Evolutionary conservation across 1,140 invertebrate species (phyloP), one percentile per base, ranked within the genome.

Genomic region (Anastrepha obliqua): DNA sequence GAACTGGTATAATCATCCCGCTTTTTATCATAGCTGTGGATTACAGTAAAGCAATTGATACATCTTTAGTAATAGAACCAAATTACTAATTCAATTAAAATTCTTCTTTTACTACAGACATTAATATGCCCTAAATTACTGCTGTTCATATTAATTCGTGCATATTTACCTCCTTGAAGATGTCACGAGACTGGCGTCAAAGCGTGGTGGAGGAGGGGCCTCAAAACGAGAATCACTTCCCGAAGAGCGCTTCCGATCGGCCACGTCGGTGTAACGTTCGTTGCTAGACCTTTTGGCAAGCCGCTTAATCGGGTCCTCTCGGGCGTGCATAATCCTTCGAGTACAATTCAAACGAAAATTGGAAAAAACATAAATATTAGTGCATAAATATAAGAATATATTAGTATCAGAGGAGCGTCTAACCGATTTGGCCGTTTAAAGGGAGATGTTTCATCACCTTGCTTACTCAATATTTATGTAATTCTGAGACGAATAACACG

Each of bases 301-400:
- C 86, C 94, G 91, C 87, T 94, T 92, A 65, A 94, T 92, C 88
- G 94, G 93, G 89, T 94, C 94, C n/a, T 94, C 93, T 65, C 90
- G 92, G 87, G 90, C 89, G 74, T 93, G 91, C 90, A 93, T 91
- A 89, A 93, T 93, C 89, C 92, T 93, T 87, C 88, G 88, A 51
- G 51, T 20, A 55, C n/a, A 85, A 59, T 87, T 64, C 67, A 60
- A 70, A 74, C 59, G 88, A 78, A 88, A 89, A 89, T 86, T 89
- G 90, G 89, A 90, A 92, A 89, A 88, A 89, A 87, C 88, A 89
- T 74, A 87, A 81, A 89, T 81, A 86, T 44, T n/a, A 81, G 47
- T 29, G 39, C 3, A 65, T 86, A 9, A 60, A 6, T 47, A 62
- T 17, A 62, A 15, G 29, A 81, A 11, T 20, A 55, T 81, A 55